Conservation (phyloP, 2,797 vertebrate genomes). For the Oreortyx pictus region DNA sequence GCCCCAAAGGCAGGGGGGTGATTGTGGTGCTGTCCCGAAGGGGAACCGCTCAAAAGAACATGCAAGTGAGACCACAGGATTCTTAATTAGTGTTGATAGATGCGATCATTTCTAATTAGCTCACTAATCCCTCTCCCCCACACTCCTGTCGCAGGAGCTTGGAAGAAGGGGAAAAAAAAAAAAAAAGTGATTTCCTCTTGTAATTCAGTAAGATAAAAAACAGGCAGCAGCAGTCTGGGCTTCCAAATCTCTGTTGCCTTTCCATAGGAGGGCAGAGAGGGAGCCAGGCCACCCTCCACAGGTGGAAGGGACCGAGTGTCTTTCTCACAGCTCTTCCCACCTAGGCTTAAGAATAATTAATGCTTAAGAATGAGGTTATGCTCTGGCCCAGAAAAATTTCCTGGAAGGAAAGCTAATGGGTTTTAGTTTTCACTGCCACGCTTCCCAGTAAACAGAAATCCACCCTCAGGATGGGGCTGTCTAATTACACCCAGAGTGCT, state of each 20-base stretch:
- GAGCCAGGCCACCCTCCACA: background rate
- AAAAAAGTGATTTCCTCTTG: background rate
- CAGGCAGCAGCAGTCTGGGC: background rate
- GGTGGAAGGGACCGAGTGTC: fast-evolving
- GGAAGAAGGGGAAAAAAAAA: background rate
- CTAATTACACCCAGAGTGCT: constrained; percentile 36
- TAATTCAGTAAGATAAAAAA: constrained; percentile 55
- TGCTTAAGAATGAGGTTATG: constrained; percentile 11
- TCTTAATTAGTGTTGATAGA: constrained; percentile 85
- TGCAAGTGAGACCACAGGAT: constrained; percentile 75
- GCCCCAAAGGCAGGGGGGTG: constrained; percentile 73
- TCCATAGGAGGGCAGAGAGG: background rate
- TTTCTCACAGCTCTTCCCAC: background rate
- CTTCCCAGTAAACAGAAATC: background rate
- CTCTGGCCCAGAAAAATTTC: constrained; percentile 19
- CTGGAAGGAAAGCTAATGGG: constrained; percentile 47
- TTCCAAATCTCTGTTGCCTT: background rate
- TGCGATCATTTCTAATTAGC: constrained; percentile 87
- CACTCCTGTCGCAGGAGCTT: constrained; percentile 28
- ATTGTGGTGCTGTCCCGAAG: constrained; percentile 74
- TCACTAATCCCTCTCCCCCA: constrained; percentile 80
- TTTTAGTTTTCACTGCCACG: constrained; percentile 10
- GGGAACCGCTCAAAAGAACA: constrained; percentile 81
- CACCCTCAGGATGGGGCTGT: constrained; percentile 37
- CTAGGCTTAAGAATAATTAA: background rate